A percentile compares a stretch with the other conserved stretches of the same genome.
Conservation (phyloP, 2,888 invertebrate genomes). For the Lochmaea capreae region DNA sequence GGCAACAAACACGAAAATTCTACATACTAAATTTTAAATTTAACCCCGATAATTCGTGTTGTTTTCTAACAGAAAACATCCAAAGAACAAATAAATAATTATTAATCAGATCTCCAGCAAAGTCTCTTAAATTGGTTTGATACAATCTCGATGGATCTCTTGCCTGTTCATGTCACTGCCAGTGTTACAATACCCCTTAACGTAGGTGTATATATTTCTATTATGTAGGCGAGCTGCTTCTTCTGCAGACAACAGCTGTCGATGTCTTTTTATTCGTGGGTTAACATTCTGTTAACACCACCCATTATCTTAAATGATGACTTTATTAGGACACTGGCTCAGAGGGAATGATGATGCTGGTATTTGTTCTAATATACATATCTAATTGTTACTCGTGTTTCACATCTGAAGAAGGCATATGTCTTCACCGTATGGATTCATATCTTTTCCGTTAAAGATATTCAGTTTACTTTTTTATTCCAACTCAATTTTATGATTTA, state of each 20-base stretch:
- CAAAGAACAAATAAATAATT: not conserved
- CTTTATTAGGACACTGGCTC: constrained; percentile 42
- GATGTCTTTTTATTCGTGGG: constrained; percentile 41
- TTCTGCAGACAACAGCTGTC: constrained; percentile 45
- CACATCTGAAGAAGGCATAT: not conserved
- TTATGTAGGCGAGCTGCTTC: constrained; percentile 48
- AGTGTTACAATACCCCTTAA: constrained; percentile 45
- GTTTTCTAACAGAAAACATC: not conserved
- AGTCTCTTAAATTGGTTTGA: constrained; percentile 15
- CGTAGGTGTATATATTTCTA: constrained; percentile 51
- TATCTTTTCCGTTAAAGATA: not conserved
- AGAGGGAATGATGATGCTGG: not conserved
- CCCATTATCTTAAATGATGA: constrained; percentile 48
- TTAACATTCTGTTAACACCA: constrained; percentile 45
- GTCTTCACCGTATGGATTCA: not conserved
- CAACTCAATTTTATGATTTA: no score
- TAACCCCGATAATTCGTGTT: not conserved
- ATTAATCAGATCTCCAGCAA: constrained; percentile 11
- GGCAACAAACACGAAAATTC: not conserved
- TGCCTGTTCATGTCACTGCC: constrained; percentile 46
- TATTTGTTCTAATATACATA: constrained; percentile 21
- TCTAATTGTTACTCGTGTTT: constrained; percentile 14
- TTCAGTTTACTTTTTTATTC: not conserved
- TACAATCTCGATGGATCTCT: constrained; percentile 34
- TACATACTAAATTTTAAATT: not conserved